Evolutionary conservation across 1,140 invertebrate genomes (phyloP).

Genomic region (Bombyx mandarina): DNA sequence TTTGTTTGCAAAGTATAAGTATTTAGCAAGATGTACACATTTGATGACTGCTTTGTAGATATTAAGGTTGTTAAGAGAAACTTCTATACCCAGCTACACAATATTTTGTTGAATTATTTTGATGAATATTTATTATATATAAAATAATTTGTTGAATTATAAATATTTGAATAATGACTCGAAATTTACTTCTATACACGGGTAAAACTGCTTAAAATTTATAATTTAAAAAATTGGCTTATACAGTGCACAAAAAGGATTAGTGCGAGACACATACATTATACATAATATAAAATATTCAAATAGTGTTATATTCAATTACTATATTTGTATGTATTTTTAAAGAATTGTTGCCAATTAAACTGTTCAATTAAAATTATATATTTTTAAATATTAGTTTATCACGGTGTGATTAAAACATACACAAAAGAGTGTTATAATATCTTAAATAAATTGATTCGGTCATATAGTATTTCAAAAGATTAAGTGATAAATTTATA

Average conservation of each 20-base stretch:
- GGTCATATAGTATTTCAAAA: background rate
- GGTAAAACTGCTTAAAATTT: background rate
- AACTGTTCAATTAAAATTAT: conserved; percentile 2
- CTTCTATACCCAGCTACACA: background rate
- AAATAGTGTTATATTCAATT: background rate
- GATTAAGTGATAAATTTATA: conserved; percentile 4
- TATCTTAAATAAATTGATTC: conserved; percentile 1
- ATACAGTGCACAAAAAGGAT: background rate
- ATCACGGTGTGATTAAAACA: too few species aligned
- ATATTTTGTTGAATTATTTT: too few species aligned
- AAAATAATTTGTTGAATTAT: too few species aligned
- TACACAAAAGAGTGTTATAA: background rate
- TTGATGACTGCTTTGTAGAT: background rate
- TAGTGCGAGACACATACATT: background rate
- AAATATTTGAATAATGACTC: background rate
- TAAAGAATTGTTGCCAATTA: conserved; percentile 3
- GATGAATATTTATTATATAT: too few species aligned
- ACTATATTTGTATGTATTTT: background rate
- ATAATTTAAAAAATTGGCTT: background rate
- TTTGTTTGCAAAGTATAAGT: background rate
- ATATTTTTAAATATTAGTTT: background rate
- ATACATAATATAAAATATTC: background rate
- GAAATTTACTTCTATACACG: background rate
- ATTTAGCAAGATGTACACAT: background rate
- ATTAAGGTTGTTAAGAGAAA: background rate